Evolutionary conservation across 2,113 vertebrate genomes (phyloP).

Genomic region (Oreocharis arfaki): DNA sequence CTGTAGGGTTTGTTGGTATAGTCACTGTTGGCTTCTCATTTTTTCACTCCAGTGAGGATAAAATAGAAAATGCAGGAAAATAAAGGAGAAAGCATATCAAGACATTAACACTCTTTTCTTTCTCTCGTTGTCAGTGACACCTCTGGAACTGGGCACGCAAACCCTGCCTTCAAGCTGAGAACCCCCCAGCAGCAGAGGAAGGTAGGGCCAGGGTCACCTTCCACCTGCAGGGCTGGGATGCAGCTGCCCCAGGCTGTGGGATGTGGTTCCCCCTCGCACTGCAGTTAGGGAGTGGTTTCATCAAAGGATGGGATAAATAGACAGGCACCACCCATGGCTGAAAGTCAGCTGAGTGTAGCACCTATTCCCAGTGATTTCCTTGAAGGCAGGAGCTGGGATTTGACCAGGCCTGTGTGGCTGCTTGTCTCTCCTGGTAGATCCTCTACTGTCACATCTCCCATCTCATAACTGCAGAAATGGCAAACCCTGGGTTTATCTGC

Average conservation of each 20-base stretch:
- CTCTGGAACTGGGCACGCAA: slow-evolving; percentile 77
- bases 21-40: not conserved
- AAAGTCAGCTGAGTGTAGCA: not conserved
- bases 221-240: not conserved
- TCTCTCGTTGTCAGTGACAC: slow-evolving; percentile 41
- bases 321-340: not conserved
- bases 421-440: not conserved
- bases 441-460: not conserved
- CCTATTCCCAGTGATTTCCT: not conserved
- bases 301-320: not conserved
- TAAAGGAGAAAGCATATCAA: not conserved
- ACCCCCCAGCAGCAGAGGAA: slow-evolving; percentile 75
- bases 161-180: slow-evolving; percentile 86
- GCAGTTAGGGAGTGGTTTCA: not conserved
- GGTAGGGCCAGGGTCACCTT: slow-evolving; percentile 68
- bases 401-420: not conserved
- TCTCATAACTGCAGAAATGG: not conserved
- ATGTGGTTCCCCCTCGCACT: not conserved
- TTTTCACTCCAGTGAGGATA: not conserved
- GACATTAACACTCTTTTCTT: not conserved
- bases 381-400: not conserved
- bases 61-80: not conserved
- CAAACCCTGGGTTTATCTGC: not conserved
- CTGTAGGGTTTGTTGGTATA: not conserved
- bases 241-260: not conserved